Conservation (phyloP, 2,888 invertebrate genomes). For the Gymnoscelis rufifasciata region DNA sequence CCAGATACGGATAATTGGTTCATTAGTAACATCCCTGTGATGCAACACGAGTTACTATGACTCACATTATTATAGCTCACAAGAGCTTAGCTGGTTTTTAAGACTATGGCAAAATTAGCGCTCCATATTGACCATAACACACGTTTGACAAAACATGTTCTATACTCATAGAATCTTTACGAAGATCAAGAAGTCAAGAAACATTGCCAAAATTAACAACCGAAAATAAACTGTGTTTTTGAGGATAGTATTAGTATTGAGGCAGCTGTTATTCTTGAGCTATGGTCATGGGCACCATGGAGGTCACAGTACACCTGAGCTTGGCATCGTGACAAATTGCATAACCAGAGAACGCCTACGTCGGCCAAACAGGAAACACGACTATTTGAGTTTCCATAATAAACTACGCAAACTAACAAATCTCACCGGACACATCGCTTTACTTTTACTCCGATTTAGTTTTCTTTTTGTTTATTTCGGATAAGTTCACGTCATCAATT, state of each 20-base stretch:
- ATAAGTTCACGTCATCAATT: slow-evolving; percentile 39
- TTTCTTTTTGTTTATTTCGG: slow-evolving; percentile 46
- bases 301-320: slow-evolving; percentile 68
- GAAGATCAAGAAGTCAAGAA: too few species aligned
- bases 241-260: slow-evolving; percentile 9
- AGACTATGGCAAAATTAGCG: too few species aligned
- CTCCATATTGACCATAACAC: too few species aligned
- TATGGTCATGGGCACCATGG: slow-evolving; percentile 38
- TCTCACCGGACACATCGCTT: slow-evolving; percentile 26
- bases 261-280: slow-evolving; percentile 39
- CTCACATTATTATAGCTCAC: slow-evolving; percentile 23
- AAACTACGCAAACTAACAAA: slow-evolving; percentile 33
- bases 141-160: too few species aligned
- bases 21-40: slow-evolving; percentile 23
- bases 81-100: background rate
- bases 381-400: slow-evolving; percentile 60
- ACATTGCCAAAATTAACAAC: too few species aligned
- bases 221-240: too few species aligned
- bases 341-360: slow-evolving; percentile 49
- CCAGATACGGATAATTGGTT: slow-evolving; percentile 19
- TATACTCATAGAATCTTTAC: background rate
- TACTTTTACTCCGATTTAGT: slow-evolving; percentile 26
- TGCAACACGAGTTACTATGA: slow-evolving; percentile 27
- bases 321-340: slow-evolving; percentile 72
- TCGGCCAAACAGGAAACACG: slow-evolving; percentile 70